Percentiles rank a stretch among this genome's conserved stretches.
Conservation (phyloP, 1,140 invertebrate genomes). For the Bombyx mandarina region DNA sequence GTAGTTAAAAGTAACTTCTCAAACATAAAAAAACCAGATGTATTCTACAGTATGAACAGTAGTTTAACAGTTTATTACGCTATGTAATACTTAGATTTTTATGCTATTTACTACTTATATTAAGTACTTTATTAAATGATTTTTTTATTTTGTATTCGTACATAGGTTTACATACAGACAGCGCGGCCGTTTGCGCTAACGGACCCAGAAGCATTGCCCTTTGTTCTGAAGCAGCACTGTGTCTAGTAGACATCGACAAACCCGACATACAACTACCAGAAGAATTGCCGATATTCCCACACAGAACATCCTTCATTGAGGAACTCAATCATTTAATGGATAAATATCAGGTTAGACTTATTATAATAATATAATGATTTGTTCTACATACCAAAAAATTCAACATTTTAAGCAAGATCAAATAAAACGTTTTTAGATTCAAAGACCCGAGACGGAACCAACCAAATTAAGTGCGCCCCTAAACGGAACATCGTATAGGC, state of each 20-base stretch:
- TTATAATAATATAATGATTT: conserved; percentile 3
- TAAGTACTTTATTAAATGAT: too few relatives aligned
- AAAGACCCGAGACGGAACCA: conserved; percentile 71
- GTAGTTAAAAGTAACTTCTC: too few relatives aligned
- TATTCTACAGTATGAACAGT: too few relatives aligned
- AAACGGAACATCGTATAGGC: conserved; percentile 60
- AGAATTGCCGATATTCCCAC: conserved; percentile 94
- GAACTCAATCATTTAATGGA: conserved; percentile 88
- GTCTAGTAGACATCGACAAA: conserved; percentile 96
- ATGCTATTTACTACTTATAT: too few relatives aligned
- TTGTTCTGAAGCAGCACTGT: conserved; percentile 86
- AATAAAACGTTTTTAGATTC: conserved; percentile 34
- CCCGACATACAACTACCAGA: conserved; percentile 94
- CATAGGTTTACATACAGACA: conserved; percentile 70
- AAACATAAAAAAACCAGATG: too few relatives aligned
- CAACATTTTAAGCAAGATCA: neutral
- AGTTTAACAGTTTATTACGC: too few relatives aligned
- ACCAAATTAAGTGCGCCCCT: conserved; percentile 58
- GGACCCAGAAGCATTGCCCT: conserved; percentile 59
- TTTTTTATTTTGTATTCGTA: too few relatives aligned
- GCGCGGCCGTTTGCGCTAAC: conserved; percentile 46
- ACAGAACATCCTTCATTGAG: conserved; percentile 86
- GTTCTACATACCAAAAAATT: neutral
- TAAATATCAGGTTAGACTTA: conserved; percentile 60
- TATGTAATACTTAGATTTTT: too few relatives aligned